These are phyloP conservation scores for Drosophila mimica DNA, from an alignment of 2,888 invertebrate species.

Conservation along the genomic window DNA sequence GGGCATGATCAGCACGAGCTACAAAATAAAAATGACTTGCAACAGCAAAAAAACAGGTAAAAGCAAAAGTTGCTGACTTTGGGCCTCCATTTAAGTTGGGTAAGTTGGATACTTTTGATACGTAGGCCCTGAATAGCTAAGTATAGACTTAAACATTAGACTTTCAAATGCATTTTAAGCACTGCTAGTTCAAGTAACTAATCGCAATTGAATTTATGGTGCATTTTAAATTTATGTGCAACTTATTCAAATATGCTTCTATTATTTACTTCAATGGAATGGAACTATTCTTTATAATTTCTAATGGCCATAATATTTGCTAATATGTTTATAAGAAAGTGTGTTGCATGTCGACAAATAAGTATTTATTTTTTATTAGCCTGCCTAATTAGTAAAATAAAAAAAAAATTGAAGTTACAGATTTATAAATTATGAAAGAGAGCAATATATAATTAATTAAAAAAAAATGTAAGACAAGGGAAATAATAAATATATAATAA, in stretches of 20 bases:
- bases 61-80: slow-evolving; percentile 24
- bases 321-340: background rate
- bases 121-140: slow-evolving; percentile 9
- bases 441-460: background rate
- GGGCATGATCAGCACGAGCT: slow-evolving; percentile 31
- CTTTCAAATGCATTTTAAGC: slow-evolving; percentile 12
- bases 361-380: background rate
- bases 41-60: background rate
- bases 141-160: slow-evolving; percentile 9
- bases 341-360: background rate
- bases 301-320: background rate
- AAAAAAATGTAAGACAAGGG: no score
- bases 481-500: background rate
- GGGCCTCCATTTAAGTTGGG: background rate
- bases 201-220: background rate
- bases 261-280: no score
- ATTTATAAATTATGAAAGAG: background rate
- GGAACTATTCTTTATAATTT: background rate
- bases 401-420: background rate
- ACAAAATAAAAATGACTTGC: slow-evolving; percentile 43
- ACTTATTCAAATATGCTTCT: background rate
- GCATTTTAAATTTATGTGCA: background rate
- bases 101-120: background rate
- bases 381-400: no score
- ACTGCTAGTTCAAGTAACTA: background rate